Evolutionary conservation across 2,797 vertebrate genomes (phyloP), one percentile per base, ranked within the genome.

Genomic region (Spinibarbus caldwelli): DNA sequence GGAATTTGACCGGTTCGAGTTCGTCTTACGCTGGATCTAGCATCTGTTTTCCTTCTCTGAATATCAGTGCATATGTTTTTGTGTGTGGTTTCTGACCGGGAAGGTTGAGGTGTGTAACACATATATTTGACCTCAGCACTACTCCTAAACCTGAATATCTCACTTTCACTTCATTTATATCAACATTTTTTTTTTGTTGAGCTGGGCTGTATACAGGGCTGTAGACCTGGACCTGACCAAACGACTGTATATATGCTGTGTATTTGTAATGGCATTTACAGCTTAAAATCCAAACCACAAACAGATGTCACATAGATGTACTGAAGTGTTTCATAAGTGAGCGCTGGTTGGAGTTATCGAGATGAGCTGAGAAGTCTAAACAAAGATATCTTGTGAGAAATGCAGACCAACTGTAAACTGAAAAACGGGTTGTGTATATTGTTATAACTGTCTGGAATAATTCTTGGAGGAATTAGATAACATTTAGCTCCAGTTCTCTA

Each of bases 81-180:
- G 36, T 43, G 73, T 76, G 59, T 29, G 41, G n/a, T 64, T 31
- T 73, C 57, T 49, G 38, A 75, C 34, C 66, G 41, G 34, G 10
- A 23, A 21, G 59, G 4, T 59, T 64, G 78, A 59, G 68, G 23
- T 66, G 66, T 83, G 31, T 76, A 67, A 67, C 19, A 67, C n/a
- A 81, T 29, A 80, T 17, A n/a, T 64, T 47, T 31, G 45, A 64
- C 70, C 43, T 79, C 68, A 62, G 8, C 52, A 29, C 77, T 47
- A 83, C 41, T 76, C 15, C 79, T 57, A 23, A 78, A 86, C 54
- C 62, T 83, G 29, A 62, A 86, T 85, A 84, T 45, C 78, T 83
- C 83, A 80, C 54, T 72, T 57, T 78, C 38, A 73, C 49, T 82
- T 67, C 26, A 49, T 66, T 67, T 47, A 79, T 66, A 64, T 47